Evolutionary conservation across 2,888 invertebrate species (phyloP).

Genomic region (Volucella inanis): DNA sequence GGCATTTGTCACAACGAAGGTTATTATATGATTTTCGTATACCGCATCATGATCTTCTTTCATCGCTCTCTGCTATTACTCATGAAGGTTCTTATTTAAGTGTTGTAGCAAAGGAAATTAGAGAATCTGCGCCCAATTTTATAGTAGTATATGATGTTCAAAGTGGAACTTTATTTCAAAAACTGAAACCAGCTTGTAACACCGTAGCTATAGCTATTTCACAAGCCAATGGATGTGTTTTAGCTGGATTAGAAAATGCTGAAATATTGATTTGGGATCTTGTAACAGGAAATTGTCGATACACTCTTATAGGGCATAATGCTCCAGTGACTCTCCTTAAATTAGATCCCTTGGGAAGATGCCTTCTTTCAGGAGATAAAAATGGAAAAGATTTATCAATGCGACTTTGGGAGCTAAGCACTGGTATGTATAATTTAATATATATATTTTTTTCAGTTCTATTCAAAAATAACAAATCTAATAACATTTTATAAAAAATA

Average conservation of each 20-base stretch:
- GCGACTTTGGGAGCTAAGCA: conserved; percentile 91
- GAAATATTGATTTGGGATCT: conserved; percentile 94
- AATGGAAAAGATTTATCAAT: conserved; percentile 89
- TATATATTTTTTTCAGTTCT: background rate
- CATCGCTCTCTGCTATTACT: conserved; percentile 92
- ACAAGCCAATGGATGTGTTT: conserved; percentile 91
- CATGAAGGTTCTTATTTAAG: conserved; percentile 91
- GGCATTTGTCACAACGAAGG: conserved; percentile 93
- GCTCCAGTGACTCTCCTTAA: conserved; percentile 90
- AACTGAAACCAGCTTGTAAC: conserved; percentile 94
- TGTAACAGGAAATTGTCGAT: conserved; percentile 91
- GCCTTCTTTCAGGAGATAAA: conserved; percentile 90
- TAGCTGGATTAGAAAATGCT: conserved; percentile 92
- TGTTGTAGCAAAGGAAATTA: conserved; percentile 88
- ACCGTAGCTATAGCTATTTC: conserved; percentile 94
- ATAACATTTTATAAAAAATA: background rate
- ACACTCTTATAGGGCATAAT: conserved; percentile 90
- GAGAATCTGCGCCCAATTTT: conserved; percentile 93
- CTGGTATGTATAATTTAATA: conserved; percentile 84
- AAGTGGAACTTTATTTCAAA: conserved; percentile 94
- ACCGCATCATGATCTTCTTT: conserved; percentile 94
- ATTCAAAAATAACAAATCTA: background rate
- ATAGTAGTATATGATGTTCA: conserved; percentile 95
- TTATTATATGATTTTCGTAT: conserved; percentile 93
- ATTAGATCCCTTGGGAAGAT: conserved; percentile 88